Conservation (phyloP, 2,113 vertebrate genomes). For the Progne subis region DNA sequence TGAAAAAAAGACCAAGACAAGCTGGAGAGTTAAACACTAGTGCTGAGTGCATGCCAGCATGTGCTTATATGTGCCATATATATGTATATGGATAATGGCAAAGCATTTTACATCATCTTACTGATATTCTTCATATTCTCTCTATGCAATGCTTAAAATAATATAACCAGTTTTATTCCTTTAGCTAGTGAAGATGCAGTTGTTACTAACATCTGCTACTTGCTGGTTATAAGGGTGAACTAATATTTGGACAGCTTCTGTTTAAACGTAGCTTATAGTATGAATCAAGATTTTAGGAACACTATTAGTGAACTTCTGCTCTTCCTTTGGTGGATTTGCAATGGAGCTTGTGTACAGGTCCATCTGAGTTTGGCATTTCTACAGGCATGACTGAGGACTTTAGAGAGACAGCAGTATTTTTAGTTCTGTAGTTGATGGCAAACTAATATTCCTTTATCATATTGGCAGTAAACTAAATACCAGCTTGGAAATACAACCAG, state of each 20-base stretch:
- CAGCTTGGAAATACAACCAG: neutral
- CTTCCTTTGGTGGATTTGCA: neutral
- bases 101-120: neutral
- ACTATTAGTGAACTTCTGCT: neutral
- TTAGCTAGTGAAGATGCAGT: neutral
- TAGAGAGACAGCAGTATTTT: neutral
- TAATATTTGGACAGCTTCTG: neutral
- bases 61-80: neutral
- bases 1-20: neutral
- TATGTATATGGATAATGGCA: neutral
- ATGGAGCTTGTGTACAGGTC: neutral
- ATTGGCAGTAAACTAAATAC: neutral
- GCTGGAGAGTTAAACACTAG: neutral
- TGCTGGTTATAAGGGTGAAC: neutral
- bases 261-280: neutral
- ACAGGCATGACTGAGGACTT: neutral
- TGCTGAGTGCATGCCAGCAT: rapidly evolving
- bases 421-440: neutral
- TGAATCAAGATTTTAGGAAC: neutral
- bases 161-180: neutral
- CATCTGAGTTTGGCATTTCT: neutral
- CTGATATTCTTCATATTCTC: neutral
- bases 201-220: neutral
- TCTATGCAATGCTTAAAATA: neutral
- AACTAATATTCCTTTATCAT: neutral